Conservation (phyloP, 2,888 invertebrate genomes). For the Stratiomys singularior region DNA sequence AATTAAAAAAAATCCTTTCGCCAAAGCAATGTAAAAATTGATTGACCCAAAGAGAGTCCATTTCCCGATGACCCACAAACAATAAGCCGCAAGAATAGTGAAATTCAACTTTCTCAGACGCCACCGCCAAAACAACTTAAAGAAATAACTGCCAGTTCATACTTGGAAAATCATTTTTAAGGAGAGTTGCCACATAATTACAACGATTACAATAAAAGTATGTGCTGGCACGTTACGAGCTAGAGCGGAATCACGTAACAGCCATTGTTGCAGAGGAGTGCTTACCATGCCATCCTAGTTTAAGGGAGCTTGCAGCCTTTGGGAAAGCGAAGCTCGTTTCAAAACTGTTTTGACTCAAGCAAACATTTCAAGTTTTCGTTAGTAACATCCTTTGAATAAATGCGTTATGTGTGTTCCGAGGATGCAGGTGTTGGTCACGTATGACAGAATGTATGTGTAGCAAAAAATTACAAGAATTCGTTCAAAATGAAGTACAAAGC, state of each 20-base stretch:
- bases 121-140: constrained; percentile 41
- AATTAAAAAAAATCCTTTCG: constrained; percentile 15
- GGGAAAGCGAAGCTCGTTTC: too few relatives aligned
- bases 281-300: too few relatives aligned
- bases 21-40: constrained; percentile 5
- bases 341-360: too few relatives aligned
- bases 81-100: background rate
- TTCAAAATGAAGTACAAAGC: too few relatives aligned
- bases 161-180: background rate
- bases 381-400: too few relatives aligned
- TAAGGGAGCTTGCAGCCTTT: too few relatives aligned
- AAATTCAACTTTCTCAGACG: background rate
- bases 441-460: too few relatives aligned
- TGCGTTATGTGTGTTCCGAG: too few relatives aligned
- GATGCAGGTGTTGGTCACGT: too few relatives aligned
- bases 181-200: background rate
- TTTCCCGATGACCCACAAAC: constrained; percentile 42
- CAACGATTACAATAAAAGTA: background rate
- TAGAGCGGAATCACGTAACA: constrained; percentile 13
- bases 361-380: too few relatives aligned
- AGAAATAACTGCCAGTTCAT: background rate
- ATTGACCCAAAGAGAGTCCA: constrained; percentile 34
- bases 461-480: background rate
- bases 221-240: background rate
- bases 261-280: background rate